Evolutionary conservation across 2,888 invertebrate genomes (phyloP).

Genomic region (Tetramorium bicarinatum): DNA sequence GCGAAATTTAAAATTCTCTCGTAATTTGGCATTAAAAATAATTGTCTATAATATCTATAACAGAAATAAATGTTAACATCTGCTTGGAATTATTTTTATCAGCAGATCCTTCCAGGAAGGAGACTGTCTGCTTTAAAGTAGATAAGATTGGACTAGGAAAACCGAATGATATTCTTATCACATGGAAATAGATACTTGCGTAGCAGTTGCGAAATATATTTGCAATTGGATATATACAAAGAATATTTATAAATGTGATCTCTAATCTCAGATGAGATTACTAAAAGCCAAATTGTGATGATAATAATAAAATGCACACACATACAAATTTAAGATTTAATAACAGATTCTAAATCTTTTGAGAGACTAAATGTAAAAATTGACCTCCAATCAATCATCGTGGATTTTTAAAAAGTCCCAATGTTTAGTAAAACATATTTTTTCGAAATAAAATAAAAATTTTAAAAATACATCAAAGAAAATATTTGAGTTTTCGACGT

Average conservation of each 20-base stretch:
- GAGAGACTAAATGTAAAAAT: not conserved
- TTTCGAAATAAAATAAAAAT: no score
- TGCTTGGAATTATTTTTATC: conserved; percentile 60
- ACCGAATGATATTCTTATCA: conserved; percentile 69
- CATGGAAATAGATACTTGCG: not conserved
- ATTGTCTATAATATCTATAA: not conserved
- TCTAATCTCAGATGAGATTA: not conserved
- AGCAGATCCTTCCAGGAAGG: conserved; percentile 73
- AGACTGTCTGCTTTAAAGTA: conserved; percentile 59
- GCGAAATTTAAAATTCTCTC: not conserved
- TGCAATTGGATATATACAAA: conserved; percentile 7
- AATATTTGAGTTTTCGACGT: no score
- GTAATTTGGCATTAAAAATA: not conserved
- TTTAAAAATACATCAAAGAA: no score
- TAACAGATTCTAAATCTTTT: not conserved
- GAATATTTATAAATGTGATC: not conserved
- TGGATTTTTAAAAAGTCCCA: no score
- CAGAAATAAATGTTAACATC: not conserved
- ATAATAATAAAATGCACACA: not conserved
- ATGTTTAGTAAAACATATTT: no score
- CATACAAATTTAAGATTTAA: not conserved
- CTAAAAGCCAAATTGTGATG: not conserved
- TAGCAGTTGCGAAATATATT: not conserved
- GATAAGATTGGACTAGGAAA: conserved; percentile 70
- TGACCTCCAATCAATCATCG: no score